Percentiles rank a stretch among this genome's conserved stretches.
phyloP scores from a whole-genome alignment of 2,113 vertebrate species.

The Laticauda laticaudata region DNA sequence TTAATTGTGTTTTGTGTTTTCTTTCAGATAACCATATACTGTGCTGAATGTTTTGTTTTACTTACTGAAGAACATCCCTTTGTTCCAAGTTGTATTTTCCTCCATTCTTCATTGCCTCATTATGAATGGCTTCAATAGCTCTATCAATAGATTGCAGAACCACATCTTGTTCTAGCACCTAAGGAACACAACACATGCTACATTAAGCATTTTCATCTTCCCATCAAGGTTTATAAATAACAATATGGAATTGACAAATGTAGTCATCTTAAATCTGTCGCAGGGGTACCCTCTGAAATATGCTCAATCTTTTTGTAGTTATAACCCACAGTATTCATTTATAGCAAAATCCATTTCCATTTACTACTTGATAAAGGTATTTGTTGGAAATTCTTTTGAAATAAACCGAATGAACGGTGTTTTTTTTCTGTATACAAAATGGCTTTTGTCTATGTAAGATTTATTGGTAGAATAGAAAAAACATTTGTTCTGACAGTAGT shows the following conservation, averaged over 20 bases:
- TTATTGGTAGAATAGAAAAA: background rate
- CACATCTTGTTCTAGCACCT: conserved; percentile 94
- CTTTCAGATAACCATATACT: background rate
- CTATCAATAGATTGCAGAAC: conserved; percentile 96
- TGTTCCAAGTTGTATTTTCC: conserved; percentile 98
- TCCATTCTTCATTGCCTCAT: conserved; percentile 90
- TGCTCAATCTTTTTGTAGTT: background rate
- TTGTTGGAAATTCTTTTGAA: background rate
- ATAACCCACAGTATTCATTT: background rate
- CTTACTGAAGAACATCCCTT: conserved; percentile 96
- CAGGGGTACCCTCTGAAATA: background rate
- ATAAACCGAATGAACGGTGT: background rate
- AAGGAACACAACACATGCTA: conserved; percentile 16
- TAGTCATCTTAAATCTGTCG: background rate
- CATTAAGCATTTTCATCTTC: background rate
- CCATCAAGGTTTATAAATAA: background rate
- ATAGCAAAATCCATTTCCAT: background rate
- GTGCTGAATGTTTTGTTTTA: conserved; percentile 14
- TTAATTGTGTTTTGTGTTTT: background rate
- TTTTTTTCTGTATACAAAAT: background rate
- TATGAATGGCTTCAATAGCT: conserved; percentile 96
- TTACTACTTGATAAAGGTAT: conserved; percentile 3
- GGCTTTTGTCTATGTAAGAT: background rate
- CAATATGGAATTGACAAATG: background rate
- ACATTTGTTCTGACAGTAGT: background rate